Evolutionary conservation across 2,888 invertebrate genomes (phyloP), one percentile per base, ranked within the genome.

Genomic region (Ornithoptera alexandrae): DNA sequence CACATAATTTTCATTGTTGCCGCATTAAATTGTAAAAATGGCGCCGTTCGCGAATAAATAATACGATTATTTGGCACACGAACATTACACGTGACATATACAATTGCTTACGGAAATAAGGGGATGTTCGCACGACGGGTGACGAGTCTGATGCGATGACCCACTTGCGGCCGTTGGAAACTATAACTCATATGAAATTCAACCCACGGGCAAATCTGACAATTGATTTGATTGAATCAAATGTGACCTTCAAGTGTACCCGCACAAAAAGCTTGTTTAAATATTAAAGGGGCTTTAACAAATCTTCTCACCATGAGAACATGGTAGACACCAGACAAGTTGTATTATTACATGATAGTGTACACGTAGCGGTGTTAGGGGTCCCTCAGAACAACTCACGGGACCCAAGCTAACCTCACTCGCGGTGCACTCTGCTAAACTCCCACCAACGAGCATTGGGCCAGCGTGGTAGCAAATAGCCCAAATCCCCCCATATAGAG

Each of bases 101-200:
- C 69, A 65, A 70, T 70, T 66, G 69, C 66, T 70, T 66, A 62
- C 36, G 69, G 66, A 70, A 70, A 69, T 69, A 53, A 70, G 65
- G 58, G 58, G 69, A 70, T 62, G 65, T 65, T 65, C 69, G 46
- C 69, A 62, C 61, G 61, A 20, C 22, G 36, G 62, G 69, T 65
- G 60, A 56, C 56, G 39, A n/a, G 64, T 56, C n/a, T 36, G 60
- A 63, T 62, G 50, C 63, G 60, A n/a, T 61, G 69, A 69, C 69
- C 69, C 64, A 69, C 60, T 61, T 69, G 65, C 64, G 20, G 64
- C 17, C 60, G 60, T 62, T 69, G 61, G 53, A 65, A 69, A 69
- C 65, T 61, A 65, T 65, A 65, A 69, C 53, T 69, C 69, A 62
- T 64, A 58, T 20, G 56, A 62, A 65, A 65, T 62, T 65, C 65